These are phyloP conservation scores for Xestia xanthographa DNA, from an alignment of 2,888 invertebrate species.

Conservation along the genomic window DNA sequence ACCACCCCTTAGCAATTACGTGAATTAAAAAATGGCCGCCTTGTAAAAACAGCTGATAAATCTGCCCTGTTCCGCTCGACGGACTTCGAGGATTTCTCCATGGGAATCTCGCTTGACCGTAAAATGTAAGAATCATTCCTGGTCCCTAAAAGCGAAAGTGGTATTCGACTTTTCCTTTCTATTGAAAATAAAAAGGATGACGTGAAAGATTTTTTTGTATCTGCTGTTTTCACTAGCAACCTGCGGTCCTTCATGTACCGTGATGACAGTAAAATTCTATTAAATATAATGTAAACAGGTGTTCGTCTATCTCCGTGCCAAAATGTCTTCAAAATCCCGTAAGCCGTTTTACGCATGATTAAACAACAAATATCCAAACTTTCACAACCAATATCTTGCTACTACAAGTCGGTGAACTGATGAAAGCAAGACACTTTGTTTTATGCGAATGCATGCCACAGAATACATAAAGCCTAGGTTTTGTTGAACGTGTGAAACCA, in stretches of 20 bases:
- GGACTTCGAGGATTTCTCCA: slow-evolving; percentile 71
- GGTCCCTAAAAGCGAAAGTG: slow-evolving; percentile 76
- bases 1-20: slow-evolving; percentile 66
- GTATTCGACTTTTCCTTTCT: slow-evolving; percentile 78
- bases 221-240: neutral
- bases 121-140: slow-evolving; percentile 76
- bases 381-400: neutral
- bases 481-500: slow-evolving; percentile 50
- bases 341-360: neutral
- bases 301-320: neutral
- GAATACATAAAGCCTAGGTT: slow-evolving; percentile 47
- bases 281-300: neutral
- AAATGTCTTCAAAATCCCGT: neutral
- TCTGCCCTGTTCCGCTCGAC: slow-evolving; percentile 77
- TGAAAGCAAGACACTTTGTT: slow-evolving; percentile 4
- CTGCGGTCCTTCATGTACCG: neutral
- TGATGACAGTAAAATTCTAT: neutral
- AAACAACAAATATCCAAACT: neutral
- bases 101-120: slow-evolving; percentile 71
- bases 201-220: slow-evolving; percentile 22
- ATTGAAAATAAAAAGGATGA: slow-evolving; percentile 38
- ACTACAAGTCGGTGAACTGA: neutral
- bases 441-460: slow-evolving; percentile 2
- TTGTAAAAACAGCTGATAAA: slow-evolving; percentile 80
- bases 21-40: slow-evolving; percentile 53